A percentile compares a stretch with the other conserved stretches of the same genome.
phyloP scores from a whole-genome alignment of 2,888 invertebrate genomes.

The Poecilus cupreus region DNA sequence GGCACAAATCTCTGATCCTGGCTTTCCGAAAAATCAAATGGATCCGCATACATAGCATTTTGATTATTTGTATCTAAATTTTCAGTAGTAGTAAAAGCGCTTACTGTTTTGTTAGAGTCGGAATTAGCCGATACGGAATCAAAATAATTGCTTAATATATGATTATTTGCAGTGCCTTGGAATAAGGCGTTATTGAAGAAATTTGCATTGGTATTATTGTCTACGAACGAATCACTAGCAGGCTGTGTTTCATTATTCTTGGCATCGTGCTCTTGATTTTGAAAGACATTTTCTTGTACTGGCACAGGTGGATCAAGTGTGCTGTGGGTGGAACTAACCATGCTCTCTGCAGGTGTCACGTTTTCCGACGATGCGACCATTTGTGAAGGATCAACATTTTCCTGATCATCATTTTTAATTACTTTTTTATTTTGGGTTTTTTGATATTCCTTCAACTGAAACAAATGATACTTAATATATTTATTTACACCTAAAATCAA shows the following conservation, averaged over 20 bases:
- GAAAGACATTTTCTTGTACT: slow-evolving; percentile 13
- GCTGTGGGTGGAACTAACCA: slow-evolving; percentile 66
- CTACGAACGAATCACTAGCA: background rate
- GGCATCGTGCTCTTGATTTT: background rate
- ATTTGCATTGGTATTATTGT: slow-evolving; percentile 9
- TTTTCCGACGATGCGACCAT: slow-evolving; percentile 44
- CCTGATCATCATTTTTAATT: slow-evolving; percentile 62
- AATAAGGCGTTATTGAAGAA: slow-evolving; percentile 45
- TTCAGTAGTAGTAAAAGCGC: background rate
- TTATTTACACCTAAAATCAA: background rate
- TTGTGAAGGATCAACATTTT: slow-evolving; percentile 59
- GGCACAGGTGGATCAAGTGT: slow-evolving; percentile 47
- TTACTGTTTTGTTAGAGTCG: background rate
- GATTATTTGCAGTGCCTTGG: slow-evolving; percentile 32
- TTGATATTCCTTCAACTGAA: slow-evolving; percentile 76
- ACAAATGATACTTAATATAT: slow-evolving; percentile 62
- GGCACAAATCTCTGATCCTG: background rate
- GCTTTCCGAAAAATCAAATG: background rate
- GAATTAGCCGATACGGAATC: background rate
- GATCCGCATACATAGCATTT: slow-evolving; percentile 38
- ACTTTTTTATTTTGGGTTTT: slow-evolving; percentile 67
- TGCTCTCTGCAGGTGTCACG: slow-evolving; percentile 64
- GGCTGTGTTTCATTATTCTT: slow-evolving; percentile 26
- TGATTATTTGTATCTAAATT: slow-evolving; percentile 14
- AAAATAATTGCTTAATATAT: slow-evolving; percentile 53